These are phyloP conservation scores for Drosophila greeni DNA, from an alignment of 2,888 invertebrate genomes.

Conservation along the genomic window DNA sequence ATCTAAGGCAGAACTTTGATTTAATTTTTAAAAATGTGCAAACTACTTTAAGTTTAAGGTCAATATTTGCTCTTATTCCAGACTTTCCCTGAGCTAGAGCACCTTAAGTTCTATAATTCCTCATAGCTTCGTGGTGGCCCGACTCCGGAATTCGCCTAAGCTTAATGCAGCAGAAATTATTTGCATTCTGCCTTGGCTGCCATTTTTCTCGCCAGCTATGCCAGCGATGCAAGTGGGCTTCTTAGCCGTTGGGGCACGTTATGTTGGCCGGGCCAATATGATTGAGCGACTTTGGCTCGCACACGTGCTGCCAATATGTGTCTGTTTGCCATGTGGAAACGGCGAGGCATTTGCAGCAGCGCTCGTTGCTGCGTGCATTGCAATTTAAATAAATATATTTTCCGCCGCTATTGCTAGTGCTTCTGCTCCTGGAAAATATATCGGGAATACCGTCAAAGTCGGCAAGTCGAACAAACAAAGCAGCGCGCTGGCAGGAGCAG, in stretches of 20 bases:
- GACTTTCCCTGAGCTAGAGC: neutral
- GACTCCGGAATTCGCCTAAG: constrained; percentile 27
- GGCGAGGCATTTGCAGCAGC: constrained; percentile 44
- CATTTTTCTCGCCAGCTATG: constrained; percentile 36
- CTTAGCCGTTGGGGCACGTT: constrained; percentile 21
- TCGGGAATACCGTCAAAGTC: constrained; percentile 42
- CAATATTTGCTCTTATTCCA: neutral
- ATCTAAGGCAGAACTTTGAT: neutral
- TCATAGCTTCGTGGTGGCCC: neutral
- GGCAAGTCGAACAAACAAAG: constrained; percentile 56
- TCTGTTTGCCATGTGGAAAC: constrained; percentile 50
- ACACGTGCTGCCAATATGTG: constrained; percentile 57
- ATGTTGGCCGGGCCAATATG: constrained; percentile 53
- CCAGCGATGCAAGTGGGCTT: constrained; percentile 13
- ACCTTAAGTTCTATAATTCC: neutral
- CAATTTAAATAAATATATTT: constrained; percentile 70
- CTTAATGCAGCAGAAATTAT: constrained; percentile 46
- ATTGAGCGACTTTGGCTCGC: constrained; percentile 55
- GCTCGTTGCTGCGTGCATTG: constrained; percentile 44
- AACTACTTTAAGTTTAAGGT: too few species aligned
- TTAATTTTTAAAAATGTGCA: neutral
- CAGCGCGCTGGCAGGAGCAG: constrained; percentile 1
- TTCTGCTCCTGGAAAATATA: constrained; percentile 45
- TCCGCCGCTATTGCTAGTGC: constrained; percentile 12
- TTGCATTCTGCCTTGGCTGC: constrained; percentile 55